Evolutionary conservation across 2,113 vertebrate species (phyloP), one percentile per base, ranked within the genome.

Genomic region (Perccottus glenii): DNA sequence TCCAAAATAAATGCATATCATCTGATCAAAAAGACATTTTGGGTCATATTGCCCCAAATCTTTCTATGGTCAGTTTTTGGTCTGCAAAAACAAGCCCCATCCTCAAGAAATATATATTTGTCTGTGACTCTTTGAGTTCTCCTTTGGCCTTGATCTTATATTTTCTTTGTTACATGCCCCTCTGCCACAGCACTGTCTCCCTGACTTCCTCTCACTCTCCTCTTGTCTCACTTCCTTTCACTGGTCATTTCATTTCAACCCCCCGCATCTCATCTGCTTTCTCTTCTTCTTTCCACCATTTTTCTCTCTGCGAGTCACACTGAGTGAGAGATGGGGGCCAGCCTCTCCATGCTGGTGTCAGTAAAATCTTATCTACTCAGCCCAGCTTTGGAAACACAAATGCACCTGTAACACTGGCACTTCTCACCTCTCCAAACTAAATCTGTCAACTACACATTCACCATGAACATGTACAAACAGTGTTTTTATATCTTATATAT

Each of bases 251-350:
- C 16, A 62, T 73, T 75, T 48, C 42, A 74, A 69, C 79, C 6
- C 45, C n/a, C 42, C 46, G 56, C 36, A 77, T 77, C 51, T 71
- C 65, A 70, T 64, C 62, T 48, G 4, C 52, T 61, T 43, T 55
- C n/a, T 49, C 47, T 38, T 64, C 16, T 16, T 62, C 61, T 59
- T 19, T 52, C n/a, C 44, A 40, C 65, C 64, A 50, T 61, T 46
- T 63, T 56, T 12, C 36, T 56, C 55, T 64, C 11, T 38, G 36
- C 45, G 49, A 38, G 19, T 64, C 70, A 71, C 71, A 70, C 73
- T 69, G 69, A 84, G 74, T 78, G 71, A 73, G 62, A 81, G 71
- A 82, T 75, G 56, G 73, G 72, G 80, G 77, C 67, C 77, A 81
- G 75, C 70, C 57, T 77, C 57, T 67, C 74, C 65, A 82, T 51